A percentile compares a stretch with the other conserved stretches of the same genome.
Conservation (phyloP, 2,797 vertebrate species). For the Cyclura pinguis region DNA sequence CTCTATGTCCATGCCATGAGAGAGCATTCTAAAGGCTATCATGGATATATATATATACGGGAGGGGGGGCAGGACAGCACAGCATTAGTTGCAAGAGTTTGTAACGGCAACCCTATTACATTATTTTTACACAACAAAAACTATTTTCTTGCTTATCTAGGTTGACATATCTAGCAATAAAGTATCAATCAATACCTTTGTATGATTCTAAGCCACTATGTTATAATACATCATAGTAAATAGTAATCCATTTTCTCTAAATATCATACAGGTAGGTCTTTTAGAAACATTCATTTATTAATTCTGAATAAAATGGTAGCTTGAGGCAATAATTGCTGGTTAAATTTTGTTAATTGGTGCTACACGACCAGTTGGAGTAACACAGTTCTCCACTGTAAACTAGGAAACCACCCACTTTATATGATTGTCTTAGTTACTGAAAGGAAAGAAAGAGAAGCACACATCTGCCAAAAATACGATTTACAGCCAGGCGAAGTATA, state of each 20-base stretch:
- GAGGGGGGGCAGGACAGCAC: background rate
- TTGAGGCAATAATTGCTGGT: background rate
- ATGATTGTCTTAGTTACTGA: background rate
- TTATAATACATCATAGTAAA: too few species aligned
- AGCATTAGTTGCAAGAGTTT: background rate
- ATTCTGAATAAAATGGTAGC: background rate
- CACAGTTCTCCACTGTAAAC: background rate
- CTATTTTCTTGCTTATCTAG: too few species aligned
- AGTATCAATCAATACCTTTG: too few species aligned
- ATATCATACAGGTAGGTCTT: background rate
- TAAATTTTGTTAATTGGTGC: background rate
- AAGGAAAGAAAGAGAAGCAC: background rate
- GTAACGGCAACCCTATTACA: background rate
- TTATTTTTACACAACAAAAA: too few species aligned
- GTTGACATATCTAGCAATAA: too few species aligned
- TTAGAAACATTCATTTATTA: background rate
- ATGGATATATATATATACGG: too few species aligned
- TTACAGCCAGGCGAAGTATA: constrained; percentile 26
- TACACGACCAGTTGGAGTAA: background rate
- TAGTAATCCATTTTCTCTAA: too few species aligned
- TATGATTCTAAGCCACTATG: too few species aligned
- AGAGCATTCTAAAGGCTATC: background rate
- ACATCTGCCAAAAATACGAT: constrained; percentile 37
- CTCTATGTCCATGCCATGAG: background rate
- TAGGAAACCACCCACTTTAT: constrained; percentile 6